Conservation (phyloP, 2,113 vertebrate species). For the Ramphastos sulfuratus region DNA sequence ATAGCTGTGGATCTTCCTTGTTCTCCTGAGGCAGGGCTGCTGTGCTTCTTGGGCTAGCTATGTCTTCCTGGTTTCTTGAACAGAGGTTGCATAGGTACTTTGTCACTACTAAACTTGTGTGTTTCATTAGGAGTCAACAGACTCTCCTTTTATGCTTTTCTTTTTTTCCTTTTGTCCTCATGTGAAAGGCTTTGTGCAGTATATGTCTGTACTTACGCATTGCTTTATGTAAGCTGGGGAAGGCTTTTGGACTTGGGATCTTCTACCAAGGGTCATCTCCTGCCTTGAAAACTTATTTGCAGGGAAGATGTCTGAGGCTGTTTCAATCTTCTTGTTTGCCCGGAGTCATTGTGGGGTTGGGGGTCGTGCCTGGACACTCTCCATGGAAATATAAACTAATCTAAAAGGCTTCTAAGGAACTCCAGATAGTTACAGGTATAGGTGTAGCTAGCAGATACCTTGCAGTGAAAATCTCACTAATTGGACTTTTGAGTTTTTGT, state of each 20-base stretch:
- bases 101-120: neutral
- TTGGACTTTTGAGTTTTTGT: neutral
- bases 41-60: neutral
- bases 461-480: neutral
- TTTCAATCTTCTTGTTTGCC: neutral
- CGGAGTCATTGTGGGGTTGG: neutral
- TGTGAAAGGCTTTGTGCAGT: neutral
- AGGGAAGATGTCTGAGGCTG: neutral
- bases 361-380: neutral
- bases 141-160: neutral
- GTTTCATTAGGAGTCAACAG: neutral
- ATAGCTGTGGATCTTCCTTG: neutral
- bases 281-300: neutral
- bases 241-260: neutral
- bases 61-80: neutral
- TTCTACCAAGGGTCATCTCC: neutral
- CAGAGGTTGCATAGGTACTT: neutral
- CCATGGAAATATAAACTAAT: neutral
- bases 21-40: neutral
- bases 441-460: neutral
- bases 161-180: neutral
- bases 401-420: neutral
- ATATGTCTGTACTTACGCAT: neutral
- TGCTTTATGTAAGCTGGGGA: neutral
- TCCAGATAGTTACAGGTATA: neutral